Evolutionary conservation across 2,797 vertebrate genomes (phyloP), one percentile per base, ranked within the genome.

Genomic region (Danionella dracula): DNA sequence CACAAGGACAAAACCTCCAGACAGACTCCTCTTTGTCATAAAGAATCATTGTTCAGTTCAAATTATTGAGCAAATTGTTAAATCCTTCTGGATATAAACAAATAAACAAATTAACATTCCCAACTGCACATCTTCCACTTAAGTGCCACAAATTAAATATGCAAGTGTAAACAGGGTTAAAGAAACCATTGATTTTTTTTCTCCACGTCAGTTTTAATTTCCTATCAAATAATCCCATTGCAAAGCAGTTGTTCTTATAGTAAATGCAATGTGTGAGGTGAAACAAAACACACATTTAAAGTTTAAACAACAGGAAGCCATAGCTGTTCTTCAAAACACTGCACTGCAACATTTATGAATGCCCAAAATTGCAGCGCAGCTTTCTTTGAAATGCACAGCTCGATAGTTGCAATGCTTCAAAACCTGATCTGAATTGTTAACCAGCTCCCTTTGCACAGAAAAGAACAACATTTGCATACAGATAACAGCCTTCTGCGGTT

Each of bases 401-500:
- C 37, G 66, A 70, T 60, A 59, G 54, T 53, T 63, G 46, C 59
- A 56, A 49, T 56, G 55, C 59, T 74, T 56, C 56, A 49, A 61
- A 73, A 75, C 72, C 77, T 77, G 79, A 77, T 81, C 80, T 78
- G 82, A 85, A 87, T 85, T 68, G 71, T 78, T 83, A 81, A 85
- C 75, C 72, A 82, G 79, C 70, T 84, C 80, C 76, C 73, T 57
- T 82, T 82, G 84, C 78, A 80, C 72, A 79, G 78, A 75, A 75
- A 72, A 72, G 69, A 70, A 82, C 75, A 73, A 71, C 73, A 89
- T 85, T 87, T 84, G 81, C 83, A 86, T 83, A 80, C 46, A 79
- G 75, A 75, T 73, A 73, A 68, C 45, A 42, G 63, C 50, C 66
- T 68, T 66, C 64, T 57, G 49, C 16, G 49, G 44, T 67, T 71